Base-by-base conservation (phyloP, 2,888 invertebrate genomes). In the Scaptomyza cyrtandrae region DNA sequence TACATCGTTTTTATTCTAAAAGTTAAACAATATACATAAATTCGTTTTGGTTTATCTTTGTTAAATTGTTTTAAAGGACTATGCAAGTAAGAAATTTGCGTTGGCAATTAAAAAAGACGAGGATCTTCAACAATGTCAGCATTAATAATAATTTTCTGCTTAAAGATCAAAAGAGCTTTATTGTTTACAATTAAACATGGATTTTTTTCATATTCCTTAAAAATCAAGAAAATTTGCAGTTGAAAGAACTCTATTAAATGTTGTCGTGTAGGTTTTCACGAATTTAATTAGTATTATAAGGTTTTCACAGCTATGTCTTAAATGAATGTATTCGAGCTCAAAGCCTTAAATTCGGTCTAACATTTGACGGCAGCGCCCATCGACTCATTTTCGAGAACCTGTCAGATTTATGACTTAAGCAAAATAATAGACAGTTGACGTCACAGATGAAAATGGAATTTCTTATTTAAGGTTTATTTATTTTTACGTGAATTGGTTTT, bases 321-420 rank as follows among this genome's bases (percentile, higher is more conserved):
- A 58, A 73, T 66, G 6, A 59, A 59, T 50, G 9, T 41, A 37
- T 13, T 45, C 14, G 67, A 57, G 39, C 44, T 66, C 48, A 52
- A 37, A 57, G 16, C 62, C 71, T 71, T 57, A 56, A 56, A 45
- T 43, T 59, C 52, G 24, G 19, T 70, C 31, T 50, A 41, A 27
- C 37, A 60, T 50, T 65, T 60, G n/a, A 52, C 41, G 70, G 50
- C 33, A 46, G 45, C 48, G 54, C 41, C 41, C 39, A 53, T 19
- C 71, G 41, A 71, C 50, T 63, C 58, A 70, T 66, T 67, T 73
- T 55, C 3, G 54, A 16, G 49, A 62, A 54, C 59, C 65, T 72
- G 79, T 81, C 81, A 81, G 62, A 81, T 87, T 87, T 85, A 72
- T 82, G 81, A 88, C 88, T 79, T 76, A 88, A 78, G 54, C 76